Evolutionary conservation across 2,888 invertebrate species (phyloP).

Genomic region (Dasypogon diadema): DNA sequence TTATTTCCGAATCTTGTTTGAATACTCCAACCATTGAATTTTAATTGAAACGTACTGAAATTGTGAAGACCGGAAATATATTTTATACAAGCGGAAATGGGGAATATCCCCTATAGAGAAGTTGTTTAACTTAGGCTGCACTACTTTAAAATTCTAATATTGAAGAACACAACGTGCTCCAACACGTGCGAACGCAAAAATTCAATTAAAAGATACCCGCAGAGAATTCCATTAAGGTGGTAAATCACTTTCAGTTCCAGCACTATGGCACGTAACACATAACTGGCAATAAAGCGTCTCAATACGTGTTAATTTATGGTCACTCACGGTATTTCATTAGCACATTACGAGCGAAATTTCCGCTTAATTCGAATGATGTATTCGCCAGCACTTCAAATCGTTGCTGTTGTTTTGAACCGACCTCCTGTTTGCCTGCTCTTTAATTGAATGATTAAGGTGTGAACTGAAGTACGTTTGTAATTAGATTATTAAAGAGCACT

Average conservation of each 20-base stretch:
- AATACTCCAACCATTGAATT: no score
- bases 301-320: constrained; percentile 39
- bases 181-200: constrained; percentile 40
- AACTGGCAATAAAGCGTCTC: constrained; percentile 18
- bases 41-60: no score
- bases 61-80: no score
- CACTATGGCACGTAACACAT: constrained; percentile 27
- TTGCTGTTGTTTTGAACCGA: constrained; percentile 12
- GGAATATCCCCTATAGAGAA: no score
- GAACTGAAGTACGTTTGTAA: neutral
- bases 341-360: constrained; percentile 32
- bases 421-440: constrained; percentile 1
- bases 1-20: no score
- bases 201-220: constrained; percentile 41
- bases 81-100: no score
- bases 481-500: no score
- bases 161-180: no score
- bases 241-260: constrained; percentile 28
- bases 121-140: no score
- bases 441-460: neutral
- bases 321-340: constrained; percentile 43
- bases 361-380: constrained; percentile 37
- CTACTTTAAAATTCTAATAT: no score
- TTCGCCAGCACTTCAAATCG: constrained; percentile 35
- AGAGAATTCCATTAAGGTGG: constrained; percentile 42